These are phyloP conservation scores for Melinaea marsaeus DNA, from an alignment of 2,888 invertebrate genomes.

Conservation along the genomic window DNA sequence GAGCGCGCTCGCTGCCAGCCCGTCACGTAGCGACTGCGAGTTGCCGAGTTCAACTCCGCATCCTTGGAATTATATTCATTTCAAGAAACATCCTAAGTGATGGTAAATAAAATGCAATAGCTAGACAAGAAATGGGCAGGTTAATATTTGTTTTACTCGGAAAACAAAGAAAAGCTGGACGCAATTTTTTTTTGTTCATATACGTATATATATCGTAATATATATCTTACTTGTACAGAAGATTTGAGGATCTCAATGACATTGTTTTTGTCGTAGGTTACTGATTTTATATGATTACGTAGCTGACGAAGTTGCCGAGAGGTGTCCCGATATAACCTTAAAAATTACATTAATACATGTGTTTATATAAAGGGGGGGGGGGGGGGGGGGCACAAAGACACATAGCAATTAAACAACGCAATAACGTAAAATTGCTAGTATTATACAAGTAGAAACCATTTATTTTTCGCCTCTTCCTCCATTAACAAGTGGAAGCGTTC, in stretches of 20 bases:
- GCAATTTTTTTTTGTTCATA: too few relatives aligned
- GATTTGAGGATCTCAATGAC: slow-evolving; percentile 47
- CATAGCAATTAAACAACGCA: too few relatives aligned
- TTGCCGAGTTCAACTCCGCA: slow-evolving; percentile 38
- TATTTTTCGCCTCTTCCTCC: slow-evolving; percentile 4
- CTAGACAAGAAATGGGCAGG: too few relatives aligned
- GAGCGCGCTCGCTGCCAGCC: slow-evolving; percentile 57
- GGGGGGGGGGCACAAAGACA: too few relatives aligned
- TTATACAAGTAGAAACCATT: neutral
- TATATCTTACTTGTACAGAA: slow-evolving; percentile 49
- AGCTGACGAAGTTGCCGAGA: slow-evolving; percentile 52
- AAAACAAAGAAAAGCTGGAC: too few relatives aligned
- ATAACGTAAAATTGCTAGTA: neutral
- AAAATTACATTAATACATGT: slow-evolving; percentile 8
- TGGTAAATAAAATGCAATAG: too few relatives aligned
- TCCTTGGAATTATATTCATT: slow-evolving; percentile 36
- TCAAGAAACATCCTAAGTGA: too few relatives aligned
- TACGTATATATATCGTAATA: neutral
- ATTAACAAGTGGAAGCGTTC: slow-evolving; percentile 32
- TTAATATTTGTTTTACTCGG: too few relatives aligned
- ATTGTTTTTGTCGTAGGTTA: slow-evolving; percentile 51
- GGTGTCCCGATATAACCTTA: slow-evolving; percentile 48
- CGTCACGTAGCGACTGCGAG: slow-evolving; percentile 46
- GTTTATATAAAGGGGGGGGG: neutral
- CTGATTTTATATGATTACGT: slow-evolving; percentile 53